A percentile compares a stretch with the other conserved stretches of the same genome.
These are phyloP conservation scores for Datnioides undecimradiatus DNA, from an alignment of 2,113 vertebrate species.

Conservation along the genomic window DNA sequence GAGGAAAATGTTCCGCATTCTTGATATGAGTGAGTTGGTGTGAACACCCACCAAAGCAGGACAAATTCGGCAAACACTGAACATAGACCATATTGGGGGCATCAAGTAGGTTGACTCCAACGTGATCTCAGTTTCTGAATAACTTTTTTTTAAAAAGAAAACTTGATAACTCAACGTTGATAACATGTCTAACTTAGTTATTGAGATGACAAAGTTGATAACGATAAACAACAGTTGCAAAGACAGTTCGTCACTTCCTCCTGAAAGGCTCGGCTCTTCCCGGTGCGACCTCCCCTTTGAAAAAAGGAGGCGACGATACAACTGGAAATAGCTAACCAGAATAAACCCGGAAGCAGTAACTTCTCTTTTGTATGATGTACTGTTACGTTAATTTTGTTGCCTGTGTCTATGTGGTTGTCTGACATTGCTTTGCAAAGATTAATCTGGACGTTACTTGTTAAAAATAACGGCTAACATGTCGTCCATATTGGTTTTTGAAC, in stretches of 20 bases:
- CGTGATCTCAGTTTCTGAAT: fast-evolving
- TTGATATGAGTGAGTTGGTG: slow-evolving; percentile 53
- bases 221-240: slow-evolving; percentile 75
- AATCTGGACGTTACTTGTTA: fast-evolving
- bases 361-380: background rate
- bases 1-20: slow-evolving; percentile 84
- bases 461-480: fast-evolving
- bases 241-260: slow-evolving; percentile 82
- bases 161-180: background rate
- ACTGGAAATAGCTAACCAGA: background rate
- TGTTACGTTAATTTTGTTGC: background rate
- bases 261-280: slow-evolving; percentile 52
- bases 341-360: slow-evolving; percentile 54
- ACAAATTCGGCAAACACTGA: background rate
- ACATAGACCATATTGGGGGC: fast-evolving
- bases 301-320: background rate
- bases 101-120: fast-evolving
- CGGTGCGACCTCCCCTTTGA: slow-evolving; percentile 57
- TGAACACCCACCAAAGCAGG: slow-evolving; percentile 50
- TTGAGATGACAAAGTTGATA: slow-evolving; percentile 66
- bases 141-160: slow-evolving; percentile 28
- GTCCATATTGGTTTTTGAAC: fast-evolving
- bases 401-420: no score
- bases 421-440: fast-evolving
- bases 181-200: background rate